Evolutionary conservation across 2,113 vertebrate species (phyloP), one percentile per base, ranked within the genome.

Genomic region (Laticauda colubrina): DNA sequence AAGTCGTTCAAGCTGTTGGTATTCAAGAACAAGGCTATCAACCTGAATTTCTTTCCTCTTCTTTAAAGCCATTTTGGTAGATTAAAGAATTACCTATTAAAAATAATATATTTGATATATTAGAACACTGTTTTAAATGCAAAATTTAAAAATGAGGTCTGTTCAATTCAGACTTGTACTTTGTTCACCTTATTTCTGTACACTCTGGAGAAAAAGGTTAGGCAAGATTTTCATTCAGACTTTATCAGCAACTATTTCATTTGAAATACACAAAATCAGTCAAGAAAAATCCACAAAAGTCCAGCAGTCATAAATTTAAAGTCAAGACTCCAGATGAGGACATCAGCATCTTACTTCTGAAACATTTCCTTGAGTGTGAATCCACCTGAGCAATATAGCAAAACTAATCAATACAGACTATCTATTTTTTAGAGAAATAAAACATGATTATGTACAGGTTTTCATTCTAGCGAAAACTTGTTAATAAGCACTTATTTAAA

Each of bases 11-110:
- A 98, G 95, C 48, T 98, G 98, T 23, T 96, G 96, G 8, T 96
- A 95, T 93, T 98, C 96, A 95, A 99, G 69, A 4, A 96, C 94
- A 91, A 99, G 93, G 20, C 98, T 98, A 93, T 98, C 97, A 53
- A 99, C 98, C 75, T 97, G 98, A n/a, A 96, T 90, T 39, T 98
- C 97, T 93, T 98, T 99, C 94, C 97, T 98, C 98, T 99, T 99
- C 98, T 99, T 99, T 54, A 98, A 95, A 97, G 98, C 99, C 99
- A 99, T 99, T 97, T 96, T 93, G 88, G 87, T 48, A 94, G 90
- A 93, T 96, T 88, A 45, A 92, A 51, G 87, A 54, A 92, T 53
- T 0, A 53, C 57, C 90, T 95, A 29, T 88, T 96, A 91, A 95
- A 95, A 85, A 53, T 93, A 90, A 59, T 56, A 90, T 39, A 87